These are phyloP conservation scores for Pogonocichla stellata DNA, from an alignment of 2,113 vertebrate genomes.

Conservation along the genomic window DNA sequence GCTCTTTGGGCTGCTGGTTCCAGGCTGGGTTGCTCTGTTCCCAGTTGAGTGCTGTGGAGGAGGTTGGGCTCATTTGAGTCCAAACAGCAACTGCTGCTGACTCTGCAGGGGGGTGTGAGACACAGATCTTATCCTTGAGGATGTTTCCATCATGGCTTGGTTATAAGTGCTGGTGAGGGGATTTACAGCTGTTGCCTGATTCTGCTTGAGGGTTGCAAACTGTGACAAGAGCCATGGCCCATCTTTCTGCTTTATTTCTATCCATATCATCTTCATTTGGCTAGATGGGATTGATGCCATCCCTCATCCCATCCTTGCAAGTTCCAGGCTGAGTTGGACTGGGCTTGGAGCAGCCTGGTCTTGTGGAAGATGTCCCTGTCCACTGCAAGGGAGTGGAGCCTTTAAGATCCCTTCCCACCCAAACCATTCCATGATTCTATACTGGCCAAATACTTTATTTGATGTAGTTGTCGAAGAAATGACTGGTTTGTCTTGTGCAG, in stretches of 20 bases:
- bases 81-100: neutral
- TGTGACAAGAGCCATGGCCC: neutral
- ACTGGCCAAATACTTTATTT: neutral
- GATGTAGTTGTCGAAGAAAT: neutral
- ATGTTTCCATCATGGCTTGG: neutral
- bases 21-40: neutral
- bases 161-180: neutral
- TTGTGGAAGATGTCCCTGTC: neutral
- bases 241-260: neutral
- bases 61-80: rapidly evolving
- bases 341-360: neutral
- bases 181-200: neutral
- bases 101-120: rapidly evolving
- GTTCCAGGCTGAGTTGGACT: neutral
- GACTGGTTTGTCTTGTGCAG: neutral
- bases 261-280: rapidly evolving
- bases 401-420: neutral
- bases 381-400: neutral
- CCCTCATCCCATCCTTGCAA: neutral
- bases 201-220: neutral
- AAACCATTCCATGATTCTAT: neutral
- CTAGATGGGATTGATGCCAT: neutral
- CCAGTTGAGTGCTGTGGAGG: neutral
- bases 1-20: neutral
- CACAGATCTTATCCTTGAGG: neutral